Percentiles rank a stretch among this genome's conserved stretches.
Evolutionary conservation across 2,888 invertebrate genomes (phyloP).

Genomic region (Conops quadrifasciatus): DNA sequence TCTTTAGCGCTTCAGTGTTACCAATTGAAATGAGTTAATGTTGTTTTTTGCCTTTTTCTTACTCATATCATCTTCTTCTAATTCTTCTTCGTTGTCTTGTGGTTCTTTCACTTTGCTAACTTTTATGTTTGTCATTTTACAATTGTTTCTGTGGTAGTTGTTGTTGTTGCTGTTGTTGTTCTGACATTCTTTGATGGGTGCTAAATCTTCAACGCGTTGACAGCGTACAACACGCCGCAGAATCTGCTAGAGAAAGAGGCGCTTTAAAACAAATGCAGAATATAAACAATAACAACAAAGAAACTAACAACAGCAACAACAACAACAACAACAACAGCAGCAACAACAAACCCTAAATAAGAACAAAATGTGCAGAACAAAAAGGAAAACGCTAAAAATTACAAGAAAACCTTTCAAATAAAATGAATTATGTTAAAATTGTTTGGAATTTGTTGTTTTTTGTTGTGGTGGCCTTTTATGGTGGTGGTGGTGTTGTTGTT

Average conservation of each 20-base stretch:
- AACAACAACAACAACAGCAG: conserved; percentile 20
- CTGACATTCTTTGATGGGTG: conserved; percentile 40
- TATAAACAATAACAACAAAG: conserved; percentile 24
- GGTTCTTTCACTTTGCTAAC: conserved; percentile 12
- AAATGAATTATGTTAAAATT: conserved; percentile 22
- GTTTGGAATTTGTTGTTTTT: conserved; percentile 22
- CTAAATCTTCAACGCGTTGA: conserved; percentile 47
- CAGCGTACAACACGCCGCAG: conserved; percentile 43
- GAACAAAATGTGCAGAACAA: conserved; percentile 56
- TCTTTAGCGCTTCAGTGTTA: conserved; percentile 24
- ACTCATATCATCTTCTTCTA: not conserved
- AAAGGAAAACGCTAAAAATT: conserved; percentile 17
- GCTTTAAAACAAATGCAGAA: not conserved
- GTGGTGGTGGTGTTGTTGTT: conserved; percentile 18
- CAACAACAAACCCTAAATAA: not conserved
- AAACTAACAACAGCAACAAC: not conserved
- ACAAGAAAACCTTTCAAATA: conserved; percentile 48
- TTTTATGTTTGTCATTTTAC: conserved; percentile 24
- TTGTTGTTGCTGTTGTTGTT: conserved; percentile 32
- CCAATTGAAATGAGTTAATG: conserved; percentile 14
- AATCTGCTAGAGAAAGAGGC: not conserved
- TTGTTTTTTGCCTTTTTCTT: not conserved
- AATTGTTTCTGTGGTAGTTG: not conserved
- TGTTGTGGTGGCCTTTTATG: conserved; percentile 24
- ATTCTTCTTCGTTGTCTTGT: not conserved